Evolutionary conservation across 1,140 invertebrate species (phyloP).

Genomic region (Leucophenga varia): DNA sequence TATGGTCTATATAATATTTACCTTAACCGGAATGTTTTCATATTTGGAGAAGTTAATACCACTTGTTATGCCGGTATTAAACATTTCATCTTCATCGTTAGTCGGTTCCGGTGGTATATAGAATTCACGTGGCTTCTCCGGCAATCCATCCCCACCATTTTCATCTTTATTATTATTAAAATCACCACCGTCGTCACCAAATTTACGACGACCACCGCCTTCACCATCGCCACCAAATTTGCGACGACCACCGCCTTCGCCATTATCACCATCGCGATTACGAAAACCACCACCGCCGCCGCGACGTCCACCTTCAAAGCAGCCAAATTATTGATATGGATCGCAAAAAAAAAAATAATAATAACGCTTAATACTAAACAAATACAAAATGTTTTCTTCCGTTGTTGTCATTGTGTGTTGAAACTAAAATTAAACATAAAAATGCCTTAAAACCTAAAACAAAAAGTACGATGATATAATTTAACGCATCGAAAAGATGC

Average conservation of each 20-base stretch:
- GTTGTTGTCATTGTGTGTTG: too few relatives aligned
- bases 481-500: constrained; percentile 7
- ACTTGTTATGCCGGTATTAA: constrained; percentile 67
- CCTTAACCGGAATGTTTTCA: constrained; percentile 78
- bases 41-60: constrained; percentile 92
- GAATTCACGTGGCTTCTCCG: constrained; percentile 61
- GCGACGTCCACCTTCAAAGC: constrained; percentile 18
- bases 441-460: too few relatives aligned
- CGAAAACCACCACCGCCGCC: constrained; percentile 13
- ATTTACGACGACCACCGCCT: constrained; percentile 16
- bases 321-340: too few relatives aligned
- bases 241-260: constrained; percentile 8
- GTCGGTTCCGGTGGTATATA: constrained; percentile 82
- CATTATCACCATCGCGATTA: constrained; percentile 14
- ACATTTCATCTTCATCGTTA: constrained; percentile 71
- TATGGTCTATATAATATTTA: too few relatives aligned
- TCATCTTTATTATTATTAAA: constrained; percentile 36
- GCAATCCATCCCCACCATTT: constrained; percentile 12
- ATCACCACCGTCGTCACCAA: constrained; percentile 28
- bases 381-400: too few relatives aligned
- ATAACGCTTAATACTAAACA: too few relatives aligned
- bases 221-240: constrained; percentile 6
- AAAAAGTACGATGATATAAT: too few relatives aligned
- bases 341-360: too few relatives aligned
- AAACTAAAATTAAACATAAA: too few relatives aligned